These are phyloP conservation scores for Phorcus lineatus DNA, from an alignment of 2,888 invertebrate species.

Conservation along the genomic window DNA sequence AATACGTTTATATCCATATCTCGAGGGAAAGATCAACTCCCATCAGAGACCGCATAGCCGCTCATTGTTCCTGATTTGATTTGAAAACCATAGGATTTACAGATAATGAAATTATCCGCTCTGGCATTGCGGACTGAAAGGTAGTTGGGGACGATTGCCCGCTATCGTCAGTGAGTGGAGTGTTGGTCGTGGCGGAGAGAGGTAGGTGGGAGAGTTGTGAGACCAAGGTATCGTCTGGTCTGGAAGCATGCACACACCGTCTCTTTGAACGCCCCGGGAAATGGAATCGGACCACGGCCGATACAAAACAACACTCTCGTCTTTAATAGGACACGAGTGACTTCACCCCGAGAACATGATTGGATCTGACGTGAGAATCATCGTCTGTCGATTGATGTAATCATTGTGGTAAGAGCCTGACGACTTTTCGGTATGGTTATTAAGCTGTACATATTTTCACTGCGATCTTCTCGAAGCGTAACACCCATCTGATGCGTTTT, in stretches of 20 bases:
- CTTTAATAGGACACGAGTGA: neutral
- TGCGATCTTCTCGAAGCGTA: neutral
- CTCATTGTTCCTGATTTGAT: conserved; percentile 1
- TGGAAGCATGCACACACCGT: neutral
- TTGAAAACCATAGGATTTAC: conserved; percentile 10
- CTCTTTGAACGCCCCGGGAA: neutral
- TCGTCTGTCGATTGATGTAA: neutral
- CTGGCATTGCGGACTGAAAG: neutral
- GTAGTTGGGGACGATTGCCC: neutral
- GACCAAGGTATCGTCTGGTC: too few relatives aligned
- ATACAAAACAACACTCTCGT: neutral
- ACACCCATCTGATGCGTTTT: neutral
- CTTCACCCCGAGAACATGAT: neutral
- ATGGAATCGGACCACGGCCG: neutral
- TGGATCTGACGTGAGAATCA: neutral
- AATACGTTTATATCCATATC: neutral
- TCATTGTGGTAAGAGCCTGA: neutral
- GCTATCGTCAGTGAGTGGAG: neutral
- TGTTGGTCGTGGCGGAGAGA: neutral
- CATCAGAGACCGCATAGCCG: neutral
- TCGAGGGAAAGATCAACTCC: neutral
- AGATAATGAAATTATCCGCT: neutral
- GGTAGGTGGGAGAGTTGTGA: neutral
- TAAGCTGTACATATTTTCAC: neutral
- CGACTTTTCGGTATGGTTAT: neutral